Evolutionary conservation across 2,888 invertebrate species (phyloP), one percentile per base, ranked within the genome.

Genomic region (Drosophila prolongata): DNA sequence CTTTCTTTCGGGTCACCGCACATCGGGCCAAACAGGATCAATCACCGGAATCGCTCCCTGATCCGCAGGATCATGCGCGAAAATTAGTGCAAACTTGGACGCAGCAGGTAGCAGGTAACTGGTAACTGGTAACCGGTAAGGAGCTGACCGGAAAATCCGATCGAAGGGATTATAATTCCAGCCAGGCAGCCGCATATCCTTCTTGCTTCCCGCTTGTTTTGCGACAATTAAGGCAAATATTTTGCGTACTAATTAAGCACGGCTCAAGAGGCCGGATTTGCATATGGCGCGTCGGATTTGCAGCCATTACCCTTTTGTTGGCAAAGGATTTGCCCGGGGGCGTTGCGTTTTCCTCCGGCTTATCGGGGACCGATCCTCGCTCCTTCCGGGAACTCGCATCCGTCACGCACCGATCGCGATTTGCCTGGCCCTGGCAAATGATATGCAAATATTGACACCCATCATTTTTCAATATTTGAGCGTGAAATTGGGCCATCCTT

Each of bases 171-270:
- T 89, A 90, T 79, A 81, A 78, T 77, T 87, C 61, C 24, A 14
- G 42, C 30, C 46, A 38, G 35, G 10, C 53, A 46, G 38, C 49
- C 42, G 65, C 55, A 47, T 42, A 44, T 55, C 60, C 57, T 30
- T 43, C 58, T 54, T 42, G 47, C 56, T 13, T 64, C 37, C 35
- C 44, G 30, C 60, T 69, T 73, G 77, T 72, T 72, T 74, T 70
- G 72, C 65, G 74, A 77, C 87, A 90, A 90, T 90, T 90, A 89
- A 76, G 79, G 79, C 80, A 91, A 90, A 90, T 91, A 90, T 90
- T 90, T 90, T 90, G 90, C 86, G 82, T 89, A 85, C 83, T 89
- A 90, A 90, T 90, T 90, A 86, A 87, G 77, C 76, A 78, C 30
- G 80, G 76, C 76, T 54, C 54, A 53, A 55, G 70, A 34, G 61